Evolutionary conservation across 1,140 invertebrate genomes (phyloP), one percentile per base, ranked within the genome.

Genomic region (Galleria mellonella): DNA sequence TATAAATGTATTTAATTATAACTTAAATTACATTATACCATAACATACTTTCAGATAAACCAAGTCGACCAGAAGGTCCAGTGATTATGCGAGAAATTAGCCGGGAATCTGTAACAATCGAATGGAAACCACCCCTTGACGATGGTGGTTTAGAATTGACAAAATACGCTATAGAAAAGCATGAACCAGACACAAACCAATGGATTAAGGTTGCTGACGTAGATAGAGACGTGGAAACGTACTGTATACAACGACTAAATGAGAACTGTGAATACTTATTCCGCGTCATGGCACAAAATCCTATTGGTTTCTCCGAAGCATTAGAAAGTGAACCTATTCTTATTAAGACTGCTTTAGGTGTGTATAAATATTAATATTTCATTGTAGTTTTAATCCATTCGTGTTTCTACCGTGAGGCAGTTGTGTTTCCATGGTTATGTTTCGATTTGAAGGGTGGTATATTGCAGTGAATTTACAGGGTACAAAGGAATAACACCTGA

Each of bases 251-350:
- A 62, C 91, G 91, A 59, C 84, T 98, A 9, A 88, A 91, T 46
- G 91, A 94, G 68, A 92, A 94, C 56, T 87, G 89, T 11, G 91
- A 94, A 63, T 97, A 97, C 64, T 91, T 93, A 81, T 97, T 96
- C 87, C 88, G 95, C 51, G 90, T 97, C 11, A 90, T 92, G 52
- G 95, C 95, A 15, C 90, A 90, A 51, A 97, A 97, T 83, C 89
- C 92, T 5, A 89, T 95, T 42, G 95, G 95, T 4, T 75, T 88
- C 10, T 94, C 94, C 7, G 93, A 94, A 59, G 89, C 93, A 4
- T 76, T 93, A 11, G 90, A 93, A 76, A 93, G 92, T 62, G 91
- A 93, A 32, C 67, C 90, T 1, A 89, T 94, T 10, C 87, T 88
- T 23, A 89, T 93, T 31, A 92, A 90, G 60, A 73, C 71, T 39